Evolutionary conservation across 2,797 vertebrate genomes (phyloP), one percentile per base, ranked within the genome.

Genomic region (Silurus aristotelis): DNA sequence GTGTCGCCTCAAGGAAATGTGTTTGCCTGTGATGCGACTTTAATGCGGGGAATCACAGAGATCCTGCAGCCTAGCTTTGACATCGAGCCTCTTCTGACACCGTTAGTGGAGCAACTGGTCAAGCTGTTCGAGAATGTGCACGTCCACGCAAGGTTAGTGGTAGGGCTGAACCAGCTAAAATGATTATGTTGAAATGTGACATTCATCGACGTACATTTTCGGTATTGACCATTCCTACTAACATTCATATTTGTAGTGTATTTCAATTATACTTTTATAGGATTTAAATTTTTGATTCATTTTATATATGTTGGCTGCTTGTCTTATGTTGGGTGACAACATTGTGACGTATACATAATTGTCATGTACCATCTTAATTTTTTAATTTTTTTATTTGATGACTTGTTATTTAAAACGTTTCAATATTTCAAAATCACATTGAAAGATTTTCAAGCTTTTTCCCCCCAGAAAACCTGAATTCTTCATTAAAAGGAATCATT

Each of bases 1-100:
- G 96, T 97, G 91, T 96, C 96, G 0, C 93, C 95, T 60, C 95
- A 96, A 76, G 96, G 96, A 15, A 96, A 96, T 89, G 96, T 96
- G 52, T 93, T 97, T 68, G 96, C 96, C 91, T 97, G 97, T 0
- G 96, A 97, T 0, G 82, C 91, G 0, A 87, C 93, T 0, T 89
- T 96, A 66, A 91, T 95, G 93, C 94, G 91, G 2, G 94, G 95
- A 13, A 94, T 96, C 90, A 93, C 94, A 0, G 96, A 97, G 31
- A 85, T 97, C 48, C 95, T 96, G 87, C 95, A 96, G 91, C 95
- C 96, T 0, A 92, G 91, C 87, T 95, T 95, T 66, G 91, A 95
- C 87, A 88, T 96, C 5, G 96, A 97, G 89, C 92, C 95, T 15
- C 90, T 96, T 83, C 94, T 96, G 46, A 95, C 94, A 1, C 96